phyloP scores from a whole-genome alignment of 1,140 invertebrate species.

The Colletes latitarsis region DNA sequence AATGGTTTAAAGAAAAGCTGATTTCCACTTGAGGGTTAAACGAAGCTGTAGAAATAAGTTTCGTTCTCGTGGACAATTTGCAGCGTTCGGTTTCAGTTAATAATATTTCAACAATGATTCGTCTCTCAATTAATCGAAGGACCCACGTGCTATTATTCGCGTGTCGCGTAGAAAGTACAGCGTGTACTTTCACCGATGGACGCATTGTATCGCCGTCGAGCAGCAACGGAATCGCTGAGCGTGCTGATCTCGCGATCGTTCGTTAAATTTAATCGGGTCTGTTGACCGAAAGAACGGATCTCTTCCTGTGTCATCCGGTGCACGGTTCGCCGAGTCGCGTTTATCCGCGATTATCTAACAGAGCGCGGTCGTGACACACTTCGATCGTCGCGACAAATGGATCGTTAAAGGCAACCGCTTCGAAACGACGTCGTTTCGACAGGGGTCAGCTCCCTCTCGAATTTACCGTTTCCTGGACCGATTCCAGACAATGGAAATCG shows the following conservation, averaged over 20 bases:
- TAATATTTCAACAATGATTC: no score
- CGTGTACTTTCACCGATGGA: conserved; percentile 4
- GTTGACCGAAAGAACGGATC: not conserved
- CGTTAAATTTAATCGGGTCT: not conserved
- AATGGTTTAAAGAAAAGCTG: no score
- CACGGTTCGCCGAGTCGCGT: not conserved
- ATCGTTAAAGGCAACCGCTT: conserved; percentile 10
- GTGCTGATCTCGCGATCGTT: no score
- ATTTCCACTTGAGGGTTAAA: no score
- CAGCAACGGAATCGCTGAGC: not conserved
- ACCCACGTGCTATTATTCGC: no score
- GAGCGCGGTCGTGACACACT: conserved; percentile 17
- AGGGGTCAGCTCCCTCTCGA: not conserved
- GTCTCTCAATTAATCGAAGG: no score
- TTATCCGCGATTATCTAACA: conserved; percentile 18
- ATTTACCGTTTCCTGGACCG: not conserved
- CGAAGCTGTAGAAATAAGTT: no score
- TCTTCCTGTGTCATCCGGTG: not conserved
- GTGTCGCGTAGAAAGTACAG: conserved; percentile 10
- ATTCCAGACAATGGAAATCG: conserved; percentile 49
- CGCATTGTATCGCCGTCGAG: not conserved
- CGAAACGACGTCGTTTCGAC: not conserved
- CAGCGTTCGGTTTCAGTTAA: no score
- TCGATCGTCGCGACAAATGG: conserved; percentile 7
- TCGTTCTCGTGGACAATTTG: no score